Conservation (phyloP, 1,140 invertebrate genomes). For the Brachionus rotundiformis region DNA sequence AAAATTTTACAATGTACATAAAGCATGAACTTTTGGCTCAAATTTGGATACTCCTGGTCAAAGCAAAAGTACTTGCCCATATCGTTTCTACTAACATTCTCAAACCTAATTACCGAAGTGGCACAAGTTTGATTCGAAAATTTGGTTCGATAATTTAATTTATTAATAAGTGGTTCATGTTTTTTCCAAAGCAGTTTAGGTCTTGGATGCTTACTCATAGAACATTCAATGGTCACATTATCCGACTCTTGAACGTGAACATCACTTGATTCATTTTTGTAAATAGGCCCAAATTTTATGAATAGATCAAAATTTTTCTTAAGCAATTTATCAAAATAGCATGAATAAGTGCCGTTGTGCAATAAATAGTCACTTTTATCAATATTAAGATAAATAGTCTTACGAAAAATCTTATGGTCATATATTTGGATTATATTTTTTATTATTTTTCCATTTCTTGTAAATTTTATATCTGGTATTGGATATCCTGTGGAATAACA, state of each 20-base stretch:
- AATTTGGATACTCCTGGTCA: background rate
- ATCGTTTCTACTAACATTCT: background rate
- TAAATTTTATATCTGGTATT: conserved; percentile 32
- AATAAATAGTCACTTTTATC: background rate
- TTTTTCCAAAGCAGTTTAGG: conserved; percentile 1
- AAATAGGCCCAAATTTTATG: background rate
- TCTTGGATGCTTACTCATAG: background rate
- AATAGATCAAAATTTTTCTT: background rate
- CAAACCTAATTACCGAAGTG: background rate
- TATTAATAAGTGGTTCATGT: background rate
- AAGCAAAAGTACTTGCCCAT: background rate
- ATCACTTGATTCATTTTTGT: background rate
- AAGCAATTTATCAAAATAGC: background rate
- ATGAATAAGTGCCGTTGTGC: background rate
- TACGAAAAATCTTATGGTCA: background rate
- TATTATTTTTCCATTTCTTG: background rate
- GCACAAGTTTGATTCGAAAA: conserved; percentile 12
- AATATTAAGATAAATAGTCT: conserved; percentile 13
- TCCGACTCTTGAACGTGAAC: background rate
- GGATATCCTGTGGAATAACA: background rate
- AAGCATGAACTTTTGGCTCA: background rate
- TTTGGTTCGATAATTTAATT: background rate
- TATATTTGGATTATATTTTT: background rate
- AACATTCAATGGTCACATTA: background rate
- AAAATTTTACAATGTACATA: conserved; percentile 28